Percentiles rank a stretch among this genome's conserved stretches.
These are phyloP conservation scores for Tigriopus japonicus DNA, from an alignment of 1,140 invertebrate species.

Conservation along the genomic window DNA sequence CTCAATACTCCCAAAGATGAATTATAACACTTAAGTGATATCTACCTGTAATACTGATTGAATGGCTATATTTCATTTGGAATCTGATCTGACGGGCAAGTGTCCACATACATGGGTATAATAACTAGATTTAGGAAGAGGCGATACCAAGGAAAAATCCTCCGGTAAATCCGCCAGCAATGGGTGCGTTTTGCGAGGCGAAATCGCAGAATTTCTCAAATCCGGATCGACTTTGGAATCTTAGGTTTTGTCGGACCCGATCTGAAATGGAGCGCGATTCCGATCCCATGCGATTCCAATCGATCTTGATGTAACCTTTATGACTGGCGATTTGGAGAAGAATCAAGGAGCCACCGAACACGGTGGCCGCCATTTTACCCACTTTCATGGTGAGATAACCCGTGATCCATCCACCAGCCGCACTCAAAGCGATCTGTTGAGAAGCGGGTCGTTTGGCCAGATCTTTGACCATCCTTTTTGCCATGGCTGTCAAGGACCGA, in stretches of 20 bases:
- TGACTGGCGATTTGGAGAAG: constrained; percentile 72
- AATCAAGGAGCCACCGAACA: constrained; percentile 68
- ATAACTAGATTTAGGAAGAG: constrained; percentile 29
- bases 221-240: constrained; percentile 6
- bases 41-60: too few species aligned
- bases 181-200: constrained; percentile 49
- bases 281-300: constrained; percentile 13
- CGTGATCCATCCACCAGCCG: constrained; percentile 68
- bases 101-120: too few species aligned
- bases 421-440: constrained; percentile 67
- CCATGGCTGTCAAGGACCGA: constrained; percentile 27
- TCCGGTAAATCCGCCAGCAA: constrained; percentile 59
- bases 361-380: constrained; percentile 68
- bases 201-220: constrained; percentile 26
- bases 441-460: constrained; percentile 60
- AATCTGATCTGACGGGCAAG: too few species aligned
- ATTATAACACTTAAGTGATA: too few species aligned
- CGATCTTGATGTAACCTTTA: constrained; percentile 63
- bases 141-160: constrained; percentile 65
- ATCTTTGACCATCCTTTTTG: constrained; percentile 52
- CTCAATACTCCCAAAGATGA: too few species aligned
- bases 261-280: constrained; percentile 10
- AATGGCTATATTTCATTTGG: too few species aligned
- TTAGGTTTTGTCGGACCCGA: constrained; percentile 3
- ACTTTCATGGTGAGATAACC: constrained; percentile 78